Evolutionary conservation across 2,113 vertebrate species (phyloP).

Genomic region (Phainopepla nitens): DNA sequence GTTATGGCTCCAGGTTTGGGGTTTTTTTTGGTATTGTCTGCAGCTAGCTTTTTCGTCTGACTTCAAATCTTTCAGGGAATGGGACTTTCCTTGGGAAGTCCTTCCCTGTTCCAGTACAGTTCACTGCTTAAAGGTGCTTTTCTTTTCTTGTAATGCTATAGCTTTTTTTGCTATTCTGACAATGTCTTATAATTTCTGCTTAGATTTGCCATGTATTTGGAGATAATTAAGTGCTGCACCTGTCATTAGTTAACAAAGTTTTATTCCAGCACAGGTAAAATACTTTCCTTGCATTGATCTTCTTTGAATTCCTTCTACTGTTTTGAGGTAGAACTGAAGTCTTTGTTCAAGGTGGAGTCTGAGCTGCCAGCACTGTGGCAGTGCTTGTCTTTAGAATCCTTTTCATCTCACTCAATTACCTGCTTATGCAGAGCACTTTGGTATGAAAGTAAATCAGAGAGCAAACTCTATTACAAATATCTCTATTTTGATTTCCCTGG

Average conservation of each 20-base stretch:
- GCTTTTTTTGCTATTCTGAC: background rate
- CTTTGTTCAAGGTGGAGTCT: background rate
- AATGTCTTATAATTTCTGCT: background rate
- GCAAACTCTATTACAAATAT: background rate
- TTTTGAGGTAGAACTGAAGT: background rate
- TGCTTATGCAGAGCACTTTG: background rate
- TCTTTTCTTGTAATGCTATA: background rate
- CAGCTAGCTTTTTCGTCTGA: background rate
- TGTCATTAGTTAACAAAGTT: background rate
- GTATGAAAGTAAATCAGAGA: background rate
- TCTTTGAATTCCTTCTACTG: background rate
- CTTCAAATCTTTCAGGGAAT: background rate
- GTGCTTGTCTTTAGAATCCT: background rate
- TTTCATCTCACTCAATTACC: background rate
- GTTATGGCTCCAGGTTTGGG: background rate
- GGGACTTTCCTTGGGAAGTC: background rate
- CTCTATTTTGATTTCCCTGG: background rate
- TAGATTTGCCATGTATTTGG: background rate
- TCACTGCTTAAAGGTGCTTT: background rate
- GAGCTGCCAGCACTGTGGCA: background rate
- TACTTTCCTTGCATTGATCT: background rate
- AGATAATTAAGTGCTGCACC: background rate
- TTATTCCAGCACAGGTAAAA: background rate
- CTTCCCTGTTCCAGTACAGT: background rate
- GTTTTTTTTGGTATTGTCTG: background rate